Evolutionary conservation across 2,113 vertebrate genomes (phyloP).

Genomic region (Lathamus discolor): DNA sequence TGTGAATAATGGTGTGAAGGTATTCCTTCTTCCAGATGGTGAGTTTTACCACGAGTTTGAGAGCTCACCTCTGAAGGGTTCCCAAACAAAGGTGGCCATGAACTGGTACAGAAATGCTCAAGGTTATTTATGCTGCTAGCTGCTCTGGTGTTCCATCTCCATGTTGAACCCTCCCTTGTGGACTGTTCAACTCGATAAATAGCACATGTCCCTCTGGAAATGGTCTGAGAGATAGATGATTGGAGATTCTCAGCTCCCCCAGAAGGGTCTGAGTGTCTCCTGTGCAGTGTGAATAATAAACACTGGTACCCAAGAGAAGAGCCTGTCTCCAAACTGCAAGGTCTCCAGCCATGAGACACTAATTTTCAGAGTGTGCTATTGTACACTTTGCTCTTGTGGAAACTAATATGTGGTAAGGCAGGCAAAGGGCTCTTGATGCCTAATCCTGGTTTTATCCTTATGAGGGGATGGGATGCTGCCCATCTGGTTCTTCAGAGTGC

Average conservation of each 20-base stretch:
- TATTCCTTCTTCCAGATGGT: background rate
- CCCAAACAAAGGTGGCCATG: background rate
- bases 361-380: background rate
- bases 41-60: background rate
- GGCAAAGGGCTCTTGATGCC: background rate
- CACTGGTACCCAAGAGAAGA: background rate
- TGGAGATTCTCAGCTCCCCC: background rate
- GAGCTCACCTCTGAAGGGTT: background rate
- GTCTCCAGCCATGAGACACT: background rate
- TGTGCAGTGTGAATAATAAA: background rate
- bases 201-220: background rate
- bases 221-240: background rate
- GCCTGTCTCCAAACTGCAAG: background rate
- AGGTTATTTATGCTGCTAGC: background rate
- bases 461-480: background rate
- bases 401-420: background rate
- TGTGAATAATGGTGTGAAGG: background rate
- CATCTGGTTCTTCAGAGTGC: background rate
- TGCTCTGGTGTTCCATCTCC: background rate
- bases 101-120: background rate
- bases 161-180: background rate
- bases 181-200: background rate
- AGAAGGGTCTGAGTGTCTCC: background rate
- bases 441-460: background rate
- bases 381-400: background rate